phyloP scores from a whole-genome alignment of 2,888 invertebrate species.

The Chydorus sphaericus region DNA sequence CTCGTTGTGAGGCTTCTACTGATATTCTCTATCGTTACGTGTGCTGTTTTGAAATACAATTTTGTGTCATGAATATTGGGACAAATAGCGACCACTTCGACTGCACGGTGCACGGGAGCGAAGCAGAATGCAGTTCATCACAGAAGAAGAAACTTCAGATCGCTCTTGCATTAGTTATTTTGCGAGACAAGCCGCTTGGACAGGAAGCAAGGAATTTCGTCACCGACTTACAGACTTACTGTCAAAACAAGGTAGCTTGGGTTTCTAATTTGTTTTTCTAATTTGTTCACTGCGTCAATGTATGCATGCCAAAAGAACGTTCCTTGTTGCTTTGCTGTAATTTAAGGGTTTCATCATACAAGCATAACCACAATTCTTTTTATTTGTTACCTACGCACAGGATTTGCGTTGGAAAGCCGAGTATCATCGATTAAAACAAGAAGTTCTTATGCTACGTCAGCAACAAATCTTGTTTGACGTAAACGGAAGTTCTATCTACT shows the following conservation, averaged over 20 bases:
- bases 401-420: constrained; percentile 1
- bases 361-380: no score
- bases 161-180: background rate
- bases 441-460: background rate
- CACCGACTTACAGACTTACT: background rate
- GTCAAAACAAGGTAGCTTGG: background rate
- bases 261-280: background rate
- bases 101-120: background rate
- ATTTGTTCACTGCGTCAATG: background rate
- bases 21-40: no score
- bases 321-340: background rate
- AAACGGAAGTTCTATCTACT: background rate
- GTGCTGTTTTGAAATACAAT: no score
- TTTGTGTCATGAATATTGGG: no score
- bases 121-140: background rate
- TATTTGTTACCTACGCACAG: background rate
- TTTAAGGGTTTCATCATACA: background rate
- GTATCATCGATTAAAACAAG: constrained; percentile 1
- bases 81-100: no score
- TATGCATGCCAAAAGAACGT: no score
- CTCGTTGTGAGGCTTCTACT: no score
- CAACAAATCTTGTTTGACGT: background rate
- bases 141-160: background rate
- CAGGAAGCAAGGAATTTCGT: background rate
- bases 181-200: background rate